These are phyloP conservation scores for Baryphthengus martii DNA, from an alignment of 2,113 vertebrate species.

Conservation along the genomic window DNA sequence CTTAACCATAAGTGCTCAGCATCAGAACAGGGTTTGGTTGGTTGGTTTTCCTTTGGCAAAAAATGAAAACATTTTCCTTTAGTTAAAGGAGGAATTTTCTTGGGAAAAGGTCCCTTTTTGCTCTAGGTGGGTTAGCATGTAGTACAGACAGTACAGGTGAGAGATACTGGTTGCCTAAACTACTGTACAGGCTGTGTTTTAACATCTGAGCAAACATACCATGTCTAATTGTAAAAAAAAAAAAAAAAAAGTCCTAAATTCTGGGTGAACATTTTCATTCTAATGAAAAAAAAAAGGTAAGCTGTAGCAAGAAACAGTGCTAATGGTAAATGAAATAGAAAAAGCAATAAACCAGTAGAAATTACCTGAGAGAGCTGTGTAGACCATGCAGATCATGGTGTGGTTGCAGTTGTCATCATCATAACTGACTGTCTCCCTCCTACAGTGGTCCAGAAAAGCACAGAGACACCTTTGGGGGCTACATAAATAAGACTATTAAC, in stretches of 20 bases:
- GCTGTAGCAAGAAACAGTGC: background rate
- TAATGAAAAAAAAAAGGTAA: background rate
- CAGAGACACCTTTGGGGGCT: background rate
- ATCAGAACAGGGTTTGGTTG: accelerated
- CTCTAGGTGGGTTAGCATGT: accelerated
- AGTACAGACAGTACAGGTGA: background rate
- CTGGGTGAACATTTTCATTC: background rate
- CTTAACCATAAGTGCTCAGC: background rate
- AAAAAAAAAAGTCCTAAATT: background rate
- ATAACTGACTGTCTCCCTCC: accelerated
- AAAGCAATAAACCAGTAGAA: background rate
- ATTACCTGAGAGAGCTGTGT: accelerated
- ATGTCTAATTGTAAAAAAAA: background rate
- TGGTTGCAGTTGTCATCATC: background rate
- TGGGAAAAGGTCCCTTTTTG: background rate
- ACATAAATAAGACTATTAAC: background rate
- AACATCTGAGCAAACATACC: background rate
- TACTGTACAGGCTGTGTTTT: background rate
- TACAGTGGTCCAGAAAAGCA: background rate
- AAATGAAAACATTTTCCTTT: background rate
- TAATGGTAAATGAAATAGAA: accelerated
- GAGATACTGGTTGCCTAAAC: background rate
- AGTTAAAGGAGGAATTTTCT: background rate
- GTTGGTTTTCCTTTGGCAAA: accelerated
- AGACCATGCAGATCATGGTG: background rate